These are phyloP conservation scores for Nomada ruficornis DNA, from an alignment of 2,888 invertebrate genomes.

Conservation along the genomic window DNA sequence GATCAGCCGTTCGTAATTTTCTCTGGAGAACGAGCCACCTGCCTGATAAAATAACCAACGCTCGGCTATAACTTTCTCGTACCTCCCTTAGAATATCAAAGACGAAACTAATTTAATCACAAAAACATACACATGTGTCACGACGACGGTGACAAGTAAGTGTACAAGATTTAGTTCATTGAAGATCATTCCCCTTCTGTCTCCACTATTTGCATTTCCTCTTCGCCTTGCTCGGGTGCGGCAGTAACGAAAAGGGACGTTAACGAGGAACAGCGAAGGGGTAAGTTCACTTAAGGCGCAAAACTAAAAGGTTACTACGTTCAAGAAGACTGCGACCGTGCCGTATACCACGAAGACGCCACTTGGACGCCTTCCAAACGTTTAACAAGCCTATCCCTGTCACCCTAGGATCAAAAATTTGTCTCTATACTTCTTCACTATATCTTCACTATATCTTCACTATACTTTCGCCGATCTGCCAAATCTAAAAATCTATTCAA, in stretches of 20 bases:
- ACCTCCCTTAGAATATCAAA: not conserved
- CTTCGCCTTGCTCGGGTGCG: not conserved
- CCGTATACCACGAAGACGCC: not conserved
- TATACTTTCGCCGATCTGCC: no score
- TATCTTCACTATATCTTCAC: no score
- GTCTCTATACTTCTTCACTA: no score
- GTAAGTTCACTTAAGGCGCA: constrained; percentile 4
- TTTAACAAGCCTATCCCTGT: constrained; percentile 33
- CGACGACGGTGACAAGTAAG: no score
- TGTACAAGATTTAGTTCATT: not conserved
- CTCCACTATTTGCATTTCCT: not conserved
- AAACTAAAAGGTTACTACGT: constrained; percentile 31
- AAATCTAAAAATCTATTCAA: not conserved
- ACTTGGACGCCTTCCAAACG: constrained; percentile 21
- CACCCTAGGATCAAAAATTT: not conserved
- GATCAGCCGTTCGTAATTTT: constrained; percentile 46
- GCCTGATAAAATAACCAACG: constrained; percentile 10
- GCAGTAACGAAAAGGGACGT: not conserved
- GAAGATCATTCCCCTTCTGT: not conserved
- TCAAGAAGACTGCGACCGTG: not conserved
- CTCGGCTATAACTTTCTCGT: not conserved
- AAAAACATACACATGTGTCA: not conserved
- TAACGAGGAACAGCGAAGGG: constrained; percentile 1
- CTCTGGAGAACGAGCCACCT: not conserved
- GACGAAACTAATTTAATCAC: not conserved